A percentile compares a stretch with the other conserved stretches of the same genome.
Evolutionary conservation across 2,888 invertebrate species (phyloP).

Genomic region (Trissoscelio sp.): DNA sequence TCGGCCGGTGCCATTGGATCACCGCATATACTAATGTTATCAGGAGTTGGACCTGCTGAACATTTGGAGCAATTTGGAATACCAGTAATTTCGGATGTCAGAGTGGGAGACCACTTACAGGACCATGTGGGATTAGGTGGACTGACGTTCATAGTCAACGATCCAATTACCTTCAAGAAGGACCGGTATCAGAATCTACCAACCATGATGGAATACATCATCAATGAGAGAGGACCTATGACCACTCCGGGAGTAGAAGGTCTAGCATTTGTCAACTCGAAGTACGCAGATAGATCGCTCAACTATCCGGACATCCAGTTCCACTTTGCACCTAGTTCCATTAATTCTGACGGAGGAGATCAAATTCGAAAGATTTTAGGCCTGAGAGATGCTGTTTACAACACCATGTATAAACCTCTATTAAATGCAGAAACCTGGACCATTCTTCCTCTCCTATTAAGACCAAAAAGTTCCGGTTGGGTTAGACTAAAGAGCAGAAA

Average conservation of each 20-base stretch:
- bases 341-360: slow-evolving; percentile 92
- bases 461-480: slow-evolving; percentile 95
- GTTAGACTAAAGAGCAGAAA: slow-evolving; percentile 92
- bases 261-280: slow-evolving; percentile 93
- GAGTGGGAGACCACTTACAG: slow-evolving; percentile 93
- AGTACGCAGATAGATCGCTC: slow-evolving; percentile 90
- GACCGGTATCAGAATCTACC: slow-evolving; percentile 90
- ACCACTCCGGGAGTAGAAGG: slow-evolving; percentile 93
- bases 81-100: slow-evolving; percentile 89
- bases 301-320: slow-evolving; percentile 95
- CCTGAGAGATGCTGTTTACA: slow-evolving; percentile 91
- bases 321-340: slow-evolving; percentile 93
- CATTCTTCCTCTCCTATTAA: slow-evolving; percentile 90
- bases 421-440: slow-evolving; percentile 93
- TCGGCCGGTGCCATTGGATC: slow-evolving; percentile 95
- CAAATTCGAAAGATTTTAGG: slow-evolving; percentile 91
- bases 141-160: slow-evolving; percentile 91
- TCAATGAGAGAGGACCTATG: slow-evolving; percentile 92
- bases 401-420: slow-evolving; percentile 93
- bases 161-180: slow-evolving; percentile 91
- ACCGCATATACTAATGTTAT: slow-evolving; percentile 95
- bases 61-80: slow-evolving; percentile 90
- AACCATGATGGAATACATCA: slow-evolving; percentile 91
- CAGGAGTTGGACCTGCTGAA: slow-evolving; percentile 93
- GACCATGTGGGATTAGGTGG: slow-evolving; percentile 95